Percentiles rank a stretch among this genome's conserved stretches.
Evolutionary conservation across 2,797 vertebrate genomes (phyloP).

Genomic region (Syncerus caffer): DNA sequence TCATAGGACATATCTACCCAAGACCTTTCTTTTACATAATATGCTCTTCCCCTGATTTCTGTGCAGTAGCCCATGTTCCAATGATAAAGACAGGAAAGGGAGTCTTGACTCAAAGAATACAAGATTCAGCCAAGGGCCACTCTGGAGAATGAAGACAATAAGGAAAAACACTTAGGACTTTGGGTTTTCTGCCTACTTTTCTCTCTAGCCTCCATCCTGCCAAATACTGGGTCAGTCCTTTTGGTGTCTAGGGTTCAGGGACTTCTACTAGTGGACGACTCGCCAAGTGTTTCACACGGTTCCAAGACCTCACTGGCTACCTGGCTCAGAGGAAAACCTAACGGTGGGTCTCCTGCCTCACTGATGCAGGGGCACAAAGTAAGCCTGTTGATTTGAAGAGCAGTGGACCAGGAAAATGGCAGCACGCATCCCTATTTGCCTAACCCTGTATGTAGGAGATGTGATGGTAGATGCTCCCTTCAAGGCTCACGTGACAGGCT

Average conservation of each 20-base stretch:
- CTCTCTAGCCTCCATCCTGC: not conserved
- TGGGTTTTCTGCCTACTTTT: not conserved
- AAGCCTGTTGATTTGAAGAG: constrained; percentile 25
- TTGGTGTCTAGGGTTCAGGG: not conserved
- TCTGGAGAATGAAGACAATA: not conserved
- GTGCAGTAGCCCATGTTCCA: not conserved
- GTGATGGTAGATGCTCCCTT: not conserved
- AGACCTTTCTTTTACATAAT: constrained; percentile 8
- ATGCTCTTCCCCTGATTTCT: not conserved
- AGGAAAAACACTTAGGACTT: not conserved
- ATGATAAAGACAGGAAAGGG: not conserved
- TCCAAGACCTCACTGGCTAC: not conserved
- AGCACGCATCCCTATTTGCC: not conserved
- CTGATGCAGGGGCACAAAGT: not conserved
- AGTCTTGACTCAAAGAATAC: not conserved
- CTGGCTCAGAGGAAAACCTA: not conserved
- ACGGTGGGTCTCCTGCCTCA: not conserved
- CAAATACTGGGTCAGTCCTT: not conserved
- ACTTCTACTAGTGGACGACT: not conserved
- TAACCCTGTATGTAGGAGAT: not conserved
- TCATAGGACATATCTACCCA: not conserved
- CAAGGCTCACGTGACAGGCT: not conserved
- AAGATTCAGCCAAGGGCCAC: not conserved
- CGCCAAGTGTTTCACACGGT: not conserved
- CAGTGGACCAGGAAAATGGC: not conserved